phyloP scores from a whole-genome alignment of 2,113 vertebrate species.

The Diphyllodes magnificus region DNA sequence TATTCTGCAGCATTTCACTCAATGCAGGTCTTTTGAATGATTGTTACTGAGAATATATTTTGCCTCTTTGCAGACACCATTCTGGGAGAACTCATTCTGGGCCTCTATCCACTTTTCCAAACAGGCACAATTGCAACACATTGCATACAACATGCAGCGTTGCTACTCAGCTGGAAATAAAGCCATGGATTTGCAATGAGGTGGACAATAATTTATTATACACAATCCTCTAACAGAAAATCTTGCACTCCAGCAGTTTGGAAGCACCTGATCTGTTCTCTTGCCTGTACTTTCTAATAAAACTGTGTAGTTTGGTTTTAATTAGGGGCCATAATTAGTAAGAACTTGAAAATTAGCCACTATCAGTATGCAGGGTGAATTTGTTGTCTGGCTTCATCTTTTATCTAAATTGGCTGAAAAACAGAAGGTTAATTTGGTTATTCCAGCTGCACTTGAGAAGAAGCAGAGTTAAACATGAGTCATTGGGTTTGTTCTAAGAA shows the following conservation, averaged over 20 bases:
- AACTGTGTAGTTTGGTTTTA: not conserved
- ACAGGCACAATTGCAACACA: not conserved
- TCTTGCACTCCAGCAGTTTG: not conserved
- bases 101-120: not conserved
- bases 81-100: not conserved
- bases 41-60: not conserved
- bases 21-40: not conserved
- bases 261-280: not conserved
- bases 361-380: not conserved
- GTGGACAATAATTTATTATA: not conserved
- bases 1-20: not conserved
- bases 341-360: not conserved
- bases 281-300: not conserved
- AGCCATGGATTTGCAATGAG: not conserved
- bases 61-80: not conserved
- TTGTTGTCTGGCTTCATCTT: not conserved
- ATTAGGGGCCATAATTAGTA: not conserved
- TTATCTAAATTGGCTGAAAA: not conserved
- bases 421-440: not conserved
- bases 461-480: not conserved
- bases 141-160: not conserved
- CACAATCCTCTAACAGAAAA: not conserved
- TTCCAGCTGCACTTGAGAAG: not conserved
- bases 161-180: not conserved
- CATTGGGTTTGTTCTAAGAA: not conserved